Evolutionary conservation across 2,113 vertebrate genomes (phyloP).

Genomic region (Varanus komodoensis): DNA sequence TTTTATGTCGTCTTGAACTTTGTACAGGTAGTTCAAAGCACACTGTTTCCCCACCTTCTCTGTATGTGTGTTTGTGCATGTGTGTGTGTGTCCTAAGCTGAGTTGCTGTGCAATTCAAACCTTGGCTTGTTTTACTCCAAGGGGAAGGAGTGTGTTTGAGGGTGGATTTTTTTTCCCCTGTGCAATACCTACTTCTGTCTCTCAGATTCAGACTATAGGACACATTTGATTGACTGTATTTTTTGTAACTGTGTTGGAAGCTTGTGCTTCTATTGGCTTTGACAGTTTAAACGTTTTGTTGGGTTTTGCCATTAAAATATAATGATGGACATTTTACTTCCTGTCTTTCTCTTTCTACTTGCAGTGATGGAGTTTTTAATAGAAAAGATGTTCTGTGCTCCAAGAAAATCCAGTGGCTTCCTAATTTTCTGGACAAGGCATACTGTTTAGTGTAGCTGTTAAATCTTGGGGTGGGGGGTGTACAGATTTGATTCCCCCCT

Average conservation of each 20-base stretch:
- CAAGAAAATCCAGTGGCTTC: not conserved
- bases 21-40: conserved; percentile 75
- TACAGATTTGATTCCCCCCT: not conserved
- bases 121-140: conserved; percentile 53
- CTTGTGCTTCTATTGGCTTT: conserved; percentile 44
- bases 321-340: conserved; percentile 69
- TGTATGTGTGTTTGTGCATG: not conserved
- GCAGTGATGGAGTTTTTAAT: rapidly evolving
- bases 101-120: conserved; percentile 77
- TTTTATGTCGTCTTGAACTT: conserved; percentile 60
- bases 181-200: conserved; percentile 75
- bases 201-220: conserved; percentile 60
- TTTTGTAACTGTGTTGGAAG: conserved; percentile 72
- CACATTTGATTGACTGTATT: conserved; percentile 55
- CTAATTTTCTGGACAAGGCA: not conserved
- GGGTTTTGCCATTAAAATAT: conserved; percentile 75
- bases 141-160: conserved; percentile 27
- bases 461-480: not conserved
- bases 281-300: conserved; percentile 70
- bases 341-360: not conserved
- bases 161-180: conserved; percentile 46
- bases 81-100: conserved; percentile 34
- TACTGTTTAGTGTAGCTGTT: not conserved
- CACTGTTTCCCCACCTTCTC: conserved; percentile 58
- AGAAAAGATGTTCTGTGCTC: not conserved